Conservation (phyloP, 1,140 invertebrate genomes). For the Drosophila fuyamai region DNA sequence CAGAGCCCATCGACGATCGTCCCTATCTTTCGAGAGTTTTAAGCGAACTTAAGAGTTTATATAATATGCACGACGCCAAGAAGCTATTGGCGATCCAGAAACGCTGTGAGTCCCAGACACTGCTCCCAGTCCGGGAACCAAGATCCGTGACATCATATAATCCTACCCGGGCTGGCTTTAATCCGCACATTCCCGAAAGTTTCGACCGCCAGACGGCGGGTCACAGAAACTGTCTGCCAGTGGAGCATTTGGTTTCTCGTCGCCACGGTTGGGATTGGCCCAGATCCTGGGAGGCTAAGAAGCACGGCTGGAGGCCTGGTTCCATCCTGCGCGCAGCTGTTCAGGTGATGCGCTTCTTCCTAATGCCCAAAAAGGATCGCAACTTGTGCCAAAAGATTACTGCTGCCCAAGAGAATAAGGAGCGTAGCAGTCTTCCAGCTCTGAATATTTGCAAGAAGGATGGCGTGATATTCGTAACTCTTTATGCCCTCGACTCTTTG, state of each 20-base stretch:
- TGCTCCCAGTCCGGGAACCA: not conserved
- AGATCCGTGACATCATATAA: not conserved
- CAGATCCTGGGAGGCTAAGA: slow-evolving; percentile 16
- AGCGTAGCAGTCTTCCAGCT: slow-evolving; percentile 27
- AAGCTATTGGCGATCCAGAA: not conserved
- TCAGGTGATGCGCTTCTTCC: slow-evolving; percentile 71
- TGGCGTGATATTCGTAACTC: slow-evolving; percentile 62
- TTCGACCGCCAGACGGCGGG: not conserved
- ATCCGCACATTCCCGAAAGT: not conserved
- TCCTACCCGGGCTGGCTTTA: not conserved
- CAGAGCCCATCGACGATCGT: slow-evolving; percentile 16
- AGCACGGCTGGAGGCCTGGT: slow-evolving; percentile 71
- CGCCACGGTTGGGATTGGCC: slow-evolving; percentile 76
- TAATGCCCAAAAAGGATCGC: slow-evolving; percentile 17
- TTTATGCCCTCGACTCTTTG: slow-evolving; percentile 37
- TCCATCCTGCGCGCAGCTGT: slow-evolving; percentile 55
- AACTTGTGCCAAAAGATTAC: slow-evolving; percentile 19
- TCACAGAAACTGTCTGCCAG: slow-evolving; percentile 57
- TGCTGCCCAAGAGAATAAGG: not conserved
- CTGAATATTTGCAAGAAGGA: slow-evolving; percentile 66
- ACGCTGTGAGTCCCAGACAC: slow-evolving; percentile 19
- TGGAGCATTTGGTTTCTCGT: slow-evolving; percentile 24
- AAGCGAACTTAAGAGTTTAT: slow-evolving; percentile 64
- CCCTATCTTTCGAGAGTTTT: slow-evolving; percentile 66
- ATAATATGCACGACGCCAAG: slow-evolving; percentile 49